Evolutionary conservation across 1,140 invertebrate genomes (phyloP).

Genomic region (Pomacea maculata): DNA sequence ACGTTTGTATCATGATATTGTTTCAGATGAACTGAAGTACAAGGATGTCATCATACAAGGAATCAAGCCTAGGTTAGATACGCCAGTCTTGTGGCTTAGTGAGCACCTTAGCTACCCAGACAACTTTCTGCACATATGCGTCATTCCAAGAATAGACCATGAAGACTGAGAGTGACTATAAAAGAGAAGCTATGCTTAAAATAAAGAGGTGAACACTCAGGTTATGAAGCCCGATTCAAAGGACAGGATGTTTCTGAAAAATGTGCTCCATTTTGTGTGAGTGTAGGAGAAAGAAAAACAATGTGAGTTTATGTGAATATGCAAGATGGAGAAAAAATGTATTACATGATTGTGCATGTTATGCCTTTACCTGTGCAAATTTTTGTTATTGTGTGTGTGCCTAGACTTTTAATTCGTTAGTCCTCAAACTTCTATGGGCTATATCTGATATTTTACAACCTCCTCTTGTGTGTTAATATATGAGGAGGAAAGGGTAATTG

Average conservation of each 20-base stretch:
- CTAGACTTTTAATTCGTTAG: not conserved
- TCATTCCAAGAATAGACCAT: constrained; percentile 26
- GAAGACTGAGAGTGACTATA: constrained; percentile 18
- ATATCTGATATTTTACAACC: no score
- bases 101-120: constrained; percentile 98
- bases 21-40: constrained; percentile 14
- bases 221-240: not conserved
- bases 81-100: constrained; percentile 96
- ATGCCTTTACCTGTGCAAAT: not conserved
- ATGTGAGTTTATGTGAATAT: not conserved
- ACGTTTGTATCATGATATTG: not conserved
- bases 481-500: no score
- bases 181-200: not conserved
- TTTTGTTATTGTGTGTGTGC: constrained; percentile 3
- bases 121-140: constrained; percentile 90
- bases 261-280: not conserved
- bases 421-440: not conserved
- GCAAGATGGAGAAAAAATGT: not conserved
- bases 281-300: not conserved
- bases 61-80: constrained; percentile 84
- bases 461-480: no score
- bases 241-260: not conserved
- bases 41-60: constrained; percentile 83
- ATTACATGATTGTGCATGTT: constrained; percentile 7
- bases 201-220: not conserved